Percentiles rank a stretch among this genome's conserved stretches.
Evolutionary conservation across 2,797 vertebrate genomes (phyloP).

Genomic region (Molothrus ater): DNA sequence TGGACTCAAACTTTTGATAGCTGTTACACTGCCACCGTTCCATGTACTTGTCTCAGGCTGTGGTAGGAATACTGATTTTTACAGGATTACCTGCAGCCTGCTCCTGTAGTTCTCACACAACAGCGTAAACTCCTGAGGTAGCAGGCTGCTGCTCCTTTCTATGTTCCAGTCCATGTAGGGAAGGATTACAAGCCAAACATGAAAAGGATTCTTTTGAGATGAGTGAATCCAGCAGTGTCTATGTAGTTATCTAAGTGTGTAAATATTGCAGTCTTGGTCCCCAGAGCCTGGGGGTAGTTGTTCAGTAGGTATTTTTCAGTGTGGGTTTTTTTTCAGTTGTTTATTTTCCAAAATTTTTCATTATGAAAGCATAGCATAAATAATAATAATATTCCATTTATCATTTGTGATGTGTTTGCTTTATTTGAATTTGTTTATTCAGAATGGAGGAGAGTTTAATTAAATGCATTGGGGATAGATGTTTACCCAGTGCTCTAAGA

Average conservation of each 20-base stretch:
- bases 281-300: neutral
- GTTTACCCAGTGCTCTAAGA: neutral
- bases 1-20: neutral
- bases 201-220: neutral
- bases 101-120: neutral
- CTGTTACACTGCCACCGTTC: neutral
- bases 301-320: neutral
- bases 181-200: neutral
- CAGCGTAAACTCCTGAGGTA: neutral
- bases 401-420: neutral
- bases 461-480: neutral
- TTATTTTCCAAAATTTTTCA: neutral
- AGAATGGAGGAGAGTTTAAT: neutral
- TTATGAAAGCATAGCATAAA: neutral
- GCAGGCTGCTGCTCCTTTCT: neutral
- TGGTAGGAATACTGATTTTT: neutral
- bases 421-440: neutral
- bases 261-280: neutral
- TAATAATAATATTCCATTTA: neutral
- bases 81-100: neutral
- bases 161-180: rapidly evolving
- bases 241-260: neutral
- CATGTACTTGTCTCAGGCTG: neutral
- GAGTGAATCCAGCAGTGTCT: neutral
- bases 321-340: neutral